Percentiles rank a stretch among this genome's conserved stretches.
These are phyloP conservation scores for Microctonus aethiopoides DNA, from an alignment of 2,888 invertebrate species.

Conservation along the genomic window DNA sequence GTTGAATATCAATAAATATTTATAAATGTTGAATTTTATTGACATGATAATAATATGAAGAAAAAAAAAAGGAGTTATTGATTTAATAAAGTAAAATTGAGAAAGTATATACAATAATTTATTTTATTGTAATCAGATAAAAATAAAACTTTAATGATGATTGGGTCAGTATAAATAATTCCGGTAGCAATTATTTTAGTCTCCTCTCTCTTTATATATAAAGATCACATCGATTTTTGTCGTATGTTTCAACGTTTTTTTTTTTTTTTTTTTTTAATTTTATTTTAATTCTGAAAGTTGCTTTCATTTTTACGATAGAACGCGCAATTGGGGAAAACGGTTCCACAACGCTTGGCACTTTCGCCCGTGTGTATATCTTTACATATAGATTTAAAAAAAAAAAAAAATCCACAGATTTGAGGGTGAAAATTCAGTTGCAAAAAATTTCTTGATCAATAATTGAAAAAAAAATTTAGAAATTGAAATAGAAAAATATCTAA, in stretches of 20 bases:
- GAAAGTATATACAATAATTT: background rate
- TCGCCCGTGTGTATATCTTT: constrained; percentile 8
- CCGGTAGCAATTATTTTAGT: background rate
- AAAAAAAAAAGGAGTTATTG: background rate
- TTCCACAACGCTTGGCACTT: constrained; percentile 27
- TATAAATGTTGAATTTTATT: too few relatives aligned
- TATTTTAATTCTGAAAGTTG: constrained; percentile 36
- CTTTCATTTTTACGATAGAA: constrained; percentile 45
- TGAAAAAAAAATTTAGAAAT: background rate
- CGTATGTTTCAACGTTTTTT: background rate
- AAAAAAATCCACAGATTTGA: background rate
- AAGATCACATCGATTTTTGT: background rate
- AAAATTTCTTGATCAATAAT: background rate
- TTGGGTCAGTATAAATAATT: background rate
- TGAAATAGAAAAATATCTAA: background rate
- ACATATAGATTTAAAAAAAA: background rate
- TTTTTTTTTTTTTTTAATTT: background rate
- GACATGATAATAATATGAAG: too few relatives aligned
- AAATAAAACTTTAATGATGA: background rate
- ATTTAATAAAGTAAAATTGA: background rate
- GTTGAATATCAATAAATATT: background rate
- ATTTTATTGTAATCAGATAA: background rate
- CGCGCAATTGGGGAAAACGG: constrained; percentile 39
- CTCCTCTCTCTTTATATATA: background rate
- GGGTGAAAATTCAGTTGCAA: background rate